phyloP scores from a whole-genome alignment of 2,113 vertebrate genomes.

The Gambusia holbrooki region DNA sequence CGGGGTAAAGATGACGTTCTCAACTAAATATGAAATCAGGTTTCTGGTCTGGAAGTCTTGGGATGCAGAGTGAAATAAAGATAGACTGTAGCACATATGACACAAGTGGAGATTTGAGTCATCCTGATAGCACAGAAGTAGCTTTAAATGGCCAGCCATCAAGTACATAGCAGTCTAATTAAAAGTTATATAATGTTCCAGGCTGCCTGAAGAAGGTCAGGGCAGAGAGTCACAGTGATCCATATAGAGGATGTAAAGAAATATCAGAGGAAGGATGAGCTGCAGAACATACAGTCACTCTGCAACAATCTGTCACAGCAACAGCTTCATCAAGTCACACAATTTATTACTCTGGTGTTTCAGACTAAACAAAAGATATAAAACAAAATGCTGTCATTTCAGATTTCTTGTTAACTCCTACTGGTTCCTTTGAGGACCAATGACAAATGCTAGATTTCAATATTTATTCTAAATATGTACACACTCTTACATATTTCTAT shows the following conservation, averaged over 20 bases:
- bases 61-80: not conserved
- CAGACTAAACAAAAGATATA: not conserved
- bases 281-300: no score
- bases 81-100: not conserved
- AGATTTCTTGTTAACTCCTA: no score
- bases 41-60: not conserved
- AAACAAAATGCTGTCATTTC: no score
- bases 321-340: not conserved
- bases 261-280: not conserved
- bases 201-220: constrained; percentile 14
- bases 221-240: not conserved
- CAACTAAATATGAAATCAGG: not conserved
- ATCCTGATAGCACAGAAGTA: not conserved
- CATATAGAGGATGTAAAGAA: not conserved
- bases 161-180: constrained; percentile 33
- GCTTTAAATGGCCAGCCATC: constrained; percentile 19
- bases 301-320: not conserved
- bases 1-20: not conserved
- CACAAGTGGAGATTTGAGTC: constrained; percentile 5
- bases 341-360: not conserved
- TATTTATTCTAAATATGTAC: no score
- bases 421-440: no score
- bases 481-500: no score
- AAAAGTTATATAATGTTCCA: constrained; percentile 32
- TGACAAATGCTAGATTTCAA: no score